Base-by-base conservation (phyloP, 2,888 invertebrate species). In the Xestia xanthographa region DNA sequence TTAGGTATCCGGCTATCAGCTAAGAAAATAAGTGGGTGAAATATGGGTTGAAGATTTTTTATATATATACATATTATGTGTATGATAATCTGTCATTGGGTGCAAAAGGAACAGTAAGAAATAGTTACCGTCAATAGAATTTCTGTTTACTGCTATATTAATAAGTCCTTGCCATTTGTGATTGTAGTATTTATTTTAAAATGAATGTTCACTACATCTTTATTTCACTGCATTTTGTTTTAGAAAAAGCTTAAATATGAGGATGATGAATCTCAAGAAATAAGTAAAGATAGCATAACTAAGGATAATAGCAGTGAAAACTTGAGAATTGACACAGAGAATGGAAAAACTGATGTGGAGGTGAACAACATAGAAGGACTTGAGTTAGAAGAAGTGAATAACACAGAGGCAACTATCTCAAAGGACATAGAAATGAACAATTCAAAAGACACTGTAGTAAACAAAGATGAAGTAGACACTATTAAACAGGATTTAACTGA, bases 191-290 rank as follows among this genome's bases (percentile, higher is more conserved):
- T 45, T 71, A n/a, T 2, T 43, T 53, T 11, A 56, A 26, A 26
- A 34, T 5, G 1, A 5, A 34, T 68, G 2, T 6, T 29, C 0
- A 29, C 17, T 14, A 20, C 4, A 41, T n/a, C 11, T n/a, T 66
- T 74, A 58, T n/a, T 76, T 1, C 3, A 17, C 34, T 75, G 9
- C 2, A 45, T 53, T 58, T 41, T 34, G n/a, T 48, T 69, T 66
- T 85, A 94, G 94, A 95, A 94, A 92, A 94, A 92, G 88, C 77
- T 86, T 14, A 94, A 92, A 83, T 66, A 87, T 45, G 79, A 80
- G 53, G 72, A 83, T 75, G 75, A 84, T 50, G 63, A 79, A 58
- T 11, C 53, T 26, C 63, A 71, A 48, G 77, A 77, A 45, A 72
- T 65, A 43, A 56, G 34, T 67, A 12, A 38, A 22, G 60, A 72